Conservation (phyloP, 2,888 invertebrate species). For the Leptopilina myrica region DNA sequence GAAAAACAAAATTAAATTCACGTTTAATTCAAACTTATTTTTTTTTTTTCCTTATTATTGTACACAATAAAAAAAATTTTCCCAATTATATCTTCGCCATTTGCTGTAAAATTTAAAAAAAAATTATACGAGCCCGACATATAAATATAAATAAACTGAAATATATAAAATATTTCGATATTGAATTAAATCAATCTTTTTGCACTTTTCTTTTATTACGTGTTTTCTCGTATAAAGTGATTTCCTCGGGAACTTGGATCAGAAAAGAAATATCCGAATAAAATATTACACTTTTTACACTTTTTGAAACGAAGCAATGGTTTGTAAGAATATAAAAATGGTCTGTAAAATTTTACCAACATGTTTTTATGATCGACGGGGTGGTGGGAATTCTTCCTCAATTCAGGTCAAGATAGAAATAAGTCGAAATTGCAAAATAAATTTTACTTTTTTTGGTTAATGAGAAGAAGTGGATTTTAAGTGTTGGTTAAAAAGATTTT, state of each 20-base stretch:
- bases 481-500: not conserved
- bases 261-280: slow-evolving; percentile 3
- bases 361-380: not conserved
- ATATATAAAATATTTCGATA: no score
- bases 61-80: no score
- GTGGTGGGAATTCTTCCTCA: not conserved
- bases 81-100: no score
- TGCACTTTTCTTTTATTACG: not conserved
- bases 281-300: slow-evolving; percentile 9
- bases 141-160: no score
- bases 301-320: not conserved
- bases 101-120: no score
- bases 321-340: not conserved
- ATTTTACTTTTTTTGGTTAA: not conserved
- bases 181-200: no score
- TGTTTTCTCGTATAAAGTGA: not conserved
- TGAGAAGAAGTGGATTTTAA: not conserved
- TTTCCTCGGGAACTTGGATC: not conserved
- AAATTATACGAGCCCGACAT: no score
- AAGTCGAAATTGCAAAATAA: slow-evolving; percentile 9
- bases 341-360: slow-evolving; percentile 12
- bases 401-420: slow-evolving; percentile 13
- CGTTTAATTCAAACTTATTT: no score
- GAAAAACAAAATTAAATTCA: no score
- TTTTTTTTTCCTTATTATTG: no score